Evolutionary conservation across 2,797 vertebrate genomes (phyloP).

Genomic region (Xerus rutilus): DNA sequence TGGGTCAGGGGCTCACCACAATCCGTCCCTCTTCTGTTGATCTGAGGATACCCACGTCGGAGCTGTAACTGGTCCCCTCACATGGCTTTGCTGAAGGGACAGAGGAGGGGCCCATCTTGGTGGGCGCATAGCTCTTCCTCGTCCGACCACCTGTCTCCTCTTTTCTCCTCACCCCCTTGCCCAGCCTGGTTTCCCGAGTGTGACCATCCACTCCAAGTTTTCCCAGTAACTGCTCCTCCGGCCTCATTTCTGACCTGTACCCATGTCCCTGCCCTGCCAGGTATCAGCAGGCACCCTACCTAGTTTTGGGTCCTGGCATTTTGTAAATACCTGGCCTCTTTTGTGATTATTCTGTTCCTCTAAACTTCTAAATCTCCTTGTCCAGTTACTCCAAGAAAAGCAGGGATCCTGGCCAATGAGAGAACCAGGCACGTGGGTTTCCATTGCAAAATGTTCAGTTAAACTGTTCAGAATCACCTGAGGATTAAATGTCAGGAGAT

Average conservation of each 20-base stretch:
- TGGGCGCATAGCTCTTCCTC: background rate
- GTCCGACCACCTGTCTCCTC: fast-evolving
- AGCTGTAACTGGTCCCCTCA: too few relatives aligned
- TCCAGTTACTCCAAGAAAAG: background rate
- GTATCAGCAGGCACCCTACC: fast-evolving
- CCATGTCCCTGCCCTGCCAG: fast-evolving
- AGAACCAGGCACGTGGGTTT: background rate
- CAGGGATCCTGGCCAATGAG: background rate
- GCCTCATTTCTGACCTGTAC: background rate
- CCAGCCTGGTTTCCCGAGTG: background rate
- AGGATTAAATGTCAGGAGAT: fast-evolving
- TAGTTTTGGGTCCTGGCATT: background rate
- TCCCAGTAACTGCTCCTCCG: background rate
- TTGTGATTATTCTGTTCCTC: background rate
- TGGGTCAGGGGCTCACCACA: background rate
- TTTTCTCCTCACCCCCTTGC: too few relatives aligned
- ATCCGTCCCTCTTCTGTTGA: background rate
- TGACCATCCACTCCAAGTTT: background rate
- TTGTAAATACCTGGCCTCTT: background rate
- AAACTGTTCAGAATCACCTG: background rate
- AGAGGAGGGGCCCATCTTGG: fast-evolving
- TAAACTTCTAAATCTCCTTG: background rate
- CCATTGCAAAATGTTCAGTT: background rate
- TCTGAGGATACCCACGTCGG: fast-evolving
- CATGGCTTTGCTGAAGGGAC: fast-evolving